Conservation (phyloP, 1,140 invertebrate species). For the Danaus plexippus region DNA sequence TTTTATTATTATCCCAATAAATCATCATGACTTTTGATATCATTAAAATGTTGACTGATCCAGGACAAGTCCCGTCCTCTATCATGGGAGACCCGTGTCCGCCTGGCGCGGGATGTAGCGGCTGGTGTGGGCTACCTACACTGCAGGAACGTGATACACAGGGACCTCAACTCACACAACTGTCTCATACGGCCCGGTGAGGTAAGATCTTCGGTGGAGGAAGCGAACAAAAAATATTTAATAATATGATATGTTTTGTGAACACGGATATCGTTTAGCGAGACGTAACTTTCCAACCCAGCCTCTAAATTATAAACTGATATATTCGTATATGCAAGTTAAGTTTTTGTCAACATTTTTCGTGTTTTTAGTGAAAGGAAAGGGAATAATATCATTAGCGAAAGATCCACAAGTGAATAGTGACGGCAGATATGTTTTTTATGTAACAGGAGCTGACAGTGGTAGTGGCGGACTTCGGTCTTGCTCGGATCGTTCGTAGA, state of each 20-base stretch:
- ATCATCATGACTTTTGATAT: no score
- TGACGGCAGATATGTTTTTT: no score
- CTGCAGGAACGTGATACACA: slow-evolving; percentile 94
- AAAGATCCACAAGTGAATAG: no score
- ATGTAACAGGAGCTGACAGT: slow-evolving; percentile 82
- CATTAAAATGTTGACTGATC: no score
- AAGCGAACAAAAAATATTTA: neutral
- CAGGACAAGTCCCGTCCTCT: slow-evolving; percentile 77
- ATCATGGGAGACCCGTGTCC: slow-evolving; percentile 86
- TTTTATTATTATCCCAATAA: no score
- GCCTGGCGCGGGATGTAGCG: slow-evolving; percentile 92
- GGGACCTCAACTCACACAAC: slow-evolving; percentile 97
- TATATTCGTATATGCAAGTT: no score
- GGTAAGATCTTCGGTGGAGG: slow-evolving; percentile 6
- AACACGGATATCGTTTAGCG: no score
- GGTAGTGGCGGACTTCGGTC: slow-evolving; percentile 95
- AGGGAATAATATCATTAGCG: no score
- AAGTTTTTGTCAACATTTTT: no score
- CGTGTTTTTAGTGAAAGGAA: no score
- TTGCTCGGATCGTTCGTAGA: slow-evolving; percentile 86
- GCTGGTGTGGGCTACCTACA: slow-evolving; percentile 95
- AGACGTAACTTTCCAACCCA: no score
- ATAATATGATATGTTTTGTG: neutral
- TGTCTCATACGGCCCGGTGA: slow-evolving; percentile 78
- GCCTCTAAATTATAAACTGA: no score